Conservation (phyloP, 2,888 invertebrate genomes). For the Gari tellinella region DNA sequence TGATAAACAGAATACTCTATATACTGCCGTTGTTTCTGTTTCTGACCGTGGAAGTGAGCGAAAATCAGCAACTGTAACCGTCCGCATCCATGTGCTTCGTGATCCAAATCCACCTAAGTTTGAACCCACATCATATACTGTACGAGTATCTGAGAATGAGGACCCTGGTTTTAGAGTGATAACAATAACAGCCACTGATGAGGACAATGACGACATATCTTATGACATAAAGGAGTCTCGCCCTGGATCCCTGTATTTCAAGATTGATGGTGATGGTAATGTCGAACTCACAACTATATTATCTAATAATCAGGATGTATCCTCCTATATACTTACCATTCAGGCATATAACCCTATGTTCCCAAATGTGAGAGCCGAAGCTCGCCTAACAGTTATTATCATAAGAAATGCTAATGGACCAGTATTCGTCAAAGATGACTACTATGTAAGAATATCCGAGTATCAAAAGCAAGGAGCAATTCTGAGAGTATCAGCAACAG, state of each 20-base stretch:
- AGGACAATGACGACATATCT: constrained; percentile 61
- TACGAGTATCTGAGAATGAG: constrained; percentile 63
- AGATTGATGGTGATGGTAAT: constrained; percentile 45
- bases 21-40: constrained; percentile 53
- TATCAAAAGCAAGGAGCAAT: constrained; percentile 34
- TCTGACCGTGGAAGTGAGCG: constrained; percentile 64
- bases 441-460: constrained; percentile 61
- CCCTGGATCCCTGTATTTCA: constrained; percentile 61
- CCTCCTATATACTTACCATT: constrained; percentile 55
- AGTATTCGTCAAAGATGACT: constrained; percentile 49
- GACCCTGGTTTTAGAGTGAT: constrained; percentile 44
- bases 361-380: constrained; percentile 49
- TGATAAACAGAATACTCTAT: constrained; percentile 48
- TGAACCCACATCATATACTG: constrained; percentile 44
- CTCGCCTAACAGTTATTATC: constrained; percentile 63
- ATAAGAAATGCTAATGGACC: constrained; percentile 66
- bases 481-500: constrained; percentile 52
- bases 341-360: constrained; percentile 58
- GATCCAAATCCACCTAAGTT: constrained; percentile 76
- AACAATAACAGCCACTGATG: constrained; percentile 65
- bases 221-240: constrained; percentile 36
- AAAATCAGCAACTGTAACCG: constrained; percentile 41
- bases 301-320: constrained; percentile 38
- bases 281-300: constrained; percentile 51
- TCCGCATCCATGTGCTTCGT: constrained; percentile 73